Conservation (phyloP, 2,113 vertebrate species). For the Butorides virescens region DNA sequence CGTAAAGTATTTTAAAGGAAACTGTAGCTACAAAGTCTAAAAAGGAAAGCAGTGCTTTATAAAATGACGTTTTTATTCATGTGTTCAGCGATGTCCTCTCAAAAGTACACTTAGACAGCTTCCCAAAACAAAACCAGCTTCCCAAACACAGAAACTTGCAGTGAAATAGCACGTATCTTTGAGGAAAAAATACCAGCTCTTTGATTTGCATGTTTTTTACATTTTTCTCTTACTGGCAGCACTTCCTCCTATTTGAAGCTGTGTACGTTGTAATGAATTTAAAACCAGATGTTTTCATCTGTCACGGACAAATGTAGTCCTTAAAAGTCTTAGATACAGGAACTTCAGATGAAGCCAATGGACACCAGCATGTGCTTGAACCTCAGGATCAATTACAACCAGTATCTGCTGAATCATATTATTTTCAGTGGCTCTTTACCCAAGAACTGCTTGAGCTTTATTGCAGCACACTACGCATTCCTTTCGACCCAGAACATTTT, state of each 20-base stretch:
- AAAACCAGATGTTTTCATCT: conserved; percentile 55
- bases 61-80: neutral
- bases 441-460: neutral
- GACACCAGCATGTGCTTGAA: neutral
- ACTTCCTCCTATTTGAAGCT: neutral
- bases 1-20: neutral
- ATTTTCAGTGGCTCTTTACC: neutral
- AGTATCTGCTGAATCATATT: neutral
- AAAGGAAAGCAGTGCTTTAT: neutral
- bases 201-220: neutral
- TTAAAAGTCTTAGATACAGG: neutral
- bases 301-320: neutral
- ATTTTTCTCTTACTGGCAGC: conserved; percentile 14
- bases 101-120: neutral
- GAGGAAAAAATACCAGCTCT: neutral
- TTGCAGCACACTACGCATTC: neutral
- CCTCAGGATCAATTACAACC: neutral
- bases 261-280: neutral
- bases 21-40: neutral
- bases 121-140: neutral
- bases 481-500: neutral
- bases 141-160: neutral
- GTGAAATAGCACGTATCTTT: neutral
- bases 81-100: neutral
- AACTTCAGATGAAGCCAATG: neutral